Evolutionary conservation across 2,888 invertebrate species (phyloP).

Genomic region (Teleiodes luculella): DNA sequence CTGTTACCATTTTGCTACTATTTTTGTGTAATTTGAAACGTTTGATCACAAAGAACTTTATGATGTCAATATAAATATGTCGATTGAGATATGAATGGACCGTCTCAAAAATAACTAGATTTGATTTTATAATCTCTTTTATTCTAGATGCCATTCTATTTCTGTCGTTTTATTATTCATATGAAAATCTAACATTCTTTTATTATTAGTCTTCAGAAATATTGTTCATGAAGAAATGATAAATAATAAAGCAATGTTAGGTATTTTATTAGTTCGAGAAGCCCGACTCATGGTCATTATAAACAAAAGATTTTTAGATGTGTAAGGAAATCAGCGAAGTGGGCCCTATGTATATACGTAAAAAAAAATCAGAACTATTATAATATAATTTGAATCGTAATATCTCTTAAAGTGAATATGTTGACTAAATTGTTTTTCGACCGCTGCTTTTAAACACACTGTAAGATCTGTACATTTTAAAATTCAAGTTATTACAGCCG

Average conservation of each 20-base stretch:
- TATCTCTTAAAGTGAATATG: too few relatives aligned
- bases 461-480: too few relatives aligned
- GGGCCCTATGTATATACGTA: too few relatives aligned
- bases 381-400: too few relatives aligned
- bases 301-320: conserved; percentile 29
- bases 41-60: too few relatives aligned
- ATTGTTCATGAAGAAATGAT: not conserved
- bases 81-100: not conserved
- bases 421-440: too few relatives aligned
- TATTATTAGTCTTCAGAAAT: not conserved
- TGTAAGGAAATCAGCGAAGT: conserved; percentile 33
- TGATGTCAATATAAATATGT: not conserved
- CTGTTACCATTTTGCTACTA: too few relatives aligned
- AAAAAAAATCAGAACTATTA: too few relatives aligned
- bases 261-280: conserved; percentile 25
- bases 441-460: too few relatives aligned
- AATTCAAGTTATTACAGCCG: too few relatives aligned
- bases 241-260: not conserved
- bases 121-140: too few relatives aligned
- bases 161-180: not conserved
- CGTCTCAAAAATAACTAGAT: not conserved
- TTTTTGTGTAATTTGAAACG: too few relatives aligned
- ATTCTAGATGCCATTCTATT: not conserved
- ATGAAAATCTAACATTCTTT: not conserved
- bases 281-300: conserved; percentile 67